phyloP scores from a whole-genome alignment of 2,797 vertebrate genomes.

The Halcyon chelicuti region DNA sequence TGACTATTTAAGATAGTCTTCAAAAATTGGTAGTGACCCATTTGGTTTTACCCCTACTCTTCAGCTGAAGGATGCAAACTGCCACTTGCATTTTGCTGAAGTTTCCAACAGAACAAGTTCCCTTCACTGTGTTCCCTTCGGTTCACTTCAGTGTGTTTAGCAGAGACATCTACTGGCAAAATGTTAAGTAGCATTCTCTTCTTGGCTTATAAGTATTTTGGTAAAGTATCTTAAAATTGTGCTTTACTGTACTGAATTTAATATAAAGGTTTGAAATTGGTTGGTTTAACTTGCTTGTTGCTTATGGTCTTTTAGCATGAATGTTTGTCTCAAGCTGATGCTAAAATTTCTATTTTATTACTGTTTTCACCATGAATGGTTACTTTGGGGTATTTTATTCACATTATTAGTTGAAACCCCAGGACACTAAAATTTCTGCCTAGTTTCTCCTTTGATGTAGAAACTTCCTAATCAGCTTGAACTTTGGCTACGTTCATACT shows the following conservation, averaged over 20 bases:
- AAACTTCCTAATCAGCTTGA: background rate
- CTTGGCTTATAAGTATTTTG: background rate
- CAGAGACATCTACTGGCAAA: conserved; percentile 64
- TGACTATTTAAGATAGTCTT: background rate
- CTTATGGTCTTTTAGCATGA: background rate
- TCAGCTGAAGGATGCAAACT: background rate
- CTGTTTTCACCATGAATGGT: background rate
- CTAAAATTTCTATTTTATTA: background rate
- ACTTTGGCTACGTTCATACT: background rate
- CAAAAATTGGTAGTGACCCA: background rate
- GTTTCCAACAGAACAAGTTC: background rate
- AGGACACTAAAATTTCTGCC: background rate
- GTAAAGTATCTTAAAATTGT: background rate
- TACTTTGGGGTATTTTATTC: background rate
- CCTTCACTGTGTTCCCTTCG: background rate
- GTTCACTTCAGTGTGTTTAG: conserved; percentile 9
- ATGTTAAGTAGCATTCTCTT: background rate
- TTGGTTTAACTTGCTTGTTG: background rate
- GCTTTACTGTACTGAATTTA: background rate
- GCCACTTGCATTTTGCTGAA: background rate
- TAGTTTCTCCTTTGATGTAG: background rate
- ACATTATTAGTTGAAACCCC: background rate
- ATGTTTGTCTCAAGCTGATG: background rate
- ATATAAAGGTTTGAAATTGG: background rate
- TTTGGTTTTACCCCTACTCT: background rate